Base-by-base conservation (phyloP, 1,140 invertebrate genomes). In the Carposina sasakii region DNA sequence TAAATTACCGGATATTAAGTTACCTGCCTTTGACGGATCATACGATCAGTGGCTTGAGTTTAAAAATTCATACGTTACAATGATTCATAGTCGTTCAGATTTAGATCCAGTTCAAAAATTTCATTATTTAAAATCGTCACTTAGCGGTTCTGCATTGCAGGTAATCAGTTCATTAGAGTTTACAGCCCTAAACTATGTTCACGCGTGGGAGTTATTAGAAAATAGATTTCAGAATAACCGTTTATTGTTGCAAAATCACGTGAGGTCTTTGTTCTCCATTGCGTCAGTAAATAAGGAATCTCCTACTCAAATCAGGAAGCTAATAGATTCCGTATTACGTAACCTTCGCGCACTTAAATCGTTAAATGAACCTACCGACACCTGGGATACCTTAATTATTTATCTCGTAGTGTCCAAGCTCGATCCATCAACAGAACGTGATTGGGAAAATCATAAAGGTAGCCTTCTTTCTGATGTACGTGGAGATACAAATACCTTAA, bases 141-240 rank as follows among this genome's bases (percentile, higher is more conserved):
- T 47, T 2, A 47, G 31, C 24, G 45, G 34, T 37, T 16, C 21
- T 8, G 45, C 45, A 2, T 24, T 36, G n/a, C 45, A 47, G 19
- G 45, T 47, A 9, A 47, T 47, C 24, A 37, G 34, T 23, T 31
- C 31, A 3, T 24, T 47, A 23, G 45, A 48, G 34, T 39, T 48
- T 28, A 48, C 46, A 19, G 46, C 46, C 16, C 1, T 16, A 1
- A 48, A 48, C 36, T 48, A 48, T 17, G 6, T 16, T 33, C 33
- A 48, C 21, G 46, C 46, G 15, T 48, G 46, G 46, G 46, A 48
- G 12, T 33, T 48, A 37, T 24, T 48, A 4, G 46, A 39, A 19
- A 39, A 39, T 17, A 22, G 36, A 9, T 48, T 48, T 20, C 33
- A 48, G 16, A 48, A 48, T 26, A 37, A 23, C 20, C 33, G 46